These are phyloP conservation scores for Tupaia chinensis DNA, from an alignment of 2,113 vertebrate species.

Conservation along the genomic window DNA sequence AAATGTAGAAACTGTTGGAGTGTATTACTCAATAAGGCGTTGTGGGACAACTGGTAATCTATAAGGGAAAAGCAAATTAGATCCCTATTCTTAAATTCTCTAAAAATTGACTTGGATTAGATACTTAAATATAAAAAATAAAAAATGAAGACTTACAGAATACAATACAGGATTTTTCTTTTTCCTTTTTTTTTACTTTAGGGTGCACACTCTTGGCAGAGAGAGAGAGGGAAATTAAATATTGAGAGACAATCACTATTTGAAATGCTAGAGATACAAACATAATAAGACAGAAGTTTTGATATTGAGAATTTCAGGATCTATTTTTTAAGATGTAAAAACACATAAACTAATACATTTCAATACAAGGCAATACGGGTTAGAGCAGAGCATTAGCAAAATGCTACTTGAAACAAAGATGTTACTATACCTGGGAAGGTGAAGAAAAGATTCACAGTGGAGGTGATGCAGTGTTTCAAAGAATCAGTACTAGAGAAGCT, in stretches of 20 bases:
- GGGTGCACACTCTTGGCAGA: neutral
- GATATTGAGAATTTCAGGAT: neutral
- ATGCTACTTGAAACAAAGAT: neutral
- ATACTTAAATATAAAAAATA: neutral
- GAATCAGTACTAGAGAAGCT: neutral
- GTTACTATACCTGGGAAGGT: neutral
- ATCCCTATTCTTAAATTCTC: neutral
- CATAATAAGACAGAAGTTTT: neutral
- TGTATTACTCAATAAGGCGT: neutral
- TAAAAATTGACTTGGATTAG: neutral
- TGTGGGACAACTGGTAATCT: neutral
- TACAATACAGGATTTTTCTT: neutral
- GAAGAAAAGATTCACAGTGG: neutral
- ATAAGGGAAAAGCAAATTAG: neutral
- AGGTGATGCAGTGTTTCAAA: neutral
- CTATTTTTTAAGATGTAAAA: neutral
- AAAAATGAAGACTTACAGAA: neutral
- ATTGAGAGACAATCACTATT: neutral
- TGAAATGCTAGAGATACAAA: neutral
- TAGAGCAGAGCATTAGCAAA: neutral
- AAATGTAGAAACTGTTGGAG: neutral
- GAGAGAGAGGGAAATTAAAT: neutral
- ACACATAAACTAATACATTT: constrained; percentile 3
- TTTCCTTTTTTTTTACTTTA: too few species aligned
- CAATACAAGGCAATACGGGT: neutral